phyloP scores from a whole-genome alignment of 1,140 invertebrate species.

The Rhynchophorus ferrugineus region DNA sequence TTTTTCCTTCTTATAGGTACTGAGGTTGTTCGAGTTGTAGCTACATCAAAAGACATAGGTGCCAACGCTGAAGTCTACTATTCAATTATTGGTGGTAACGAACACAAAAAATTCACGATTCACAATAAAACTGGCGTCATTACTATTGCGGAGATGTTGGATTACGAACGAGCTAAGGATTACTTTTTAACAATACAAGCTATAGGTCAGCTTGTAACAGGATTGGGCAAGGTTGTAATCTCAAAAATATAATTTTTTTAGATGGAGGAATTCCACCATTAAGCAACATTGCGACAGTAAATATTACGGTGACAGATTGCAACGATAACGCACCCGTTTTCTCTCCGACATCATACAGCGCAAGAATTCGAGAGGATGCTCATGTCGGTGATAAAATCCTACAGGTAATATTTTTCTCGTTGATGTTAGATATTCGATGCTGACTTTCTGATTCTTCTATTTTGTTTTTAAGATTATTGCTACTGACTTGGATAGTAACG shows the following conservation, averaged over 20 bases:
- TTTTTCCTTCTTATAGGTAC: constrained; percentile 38
- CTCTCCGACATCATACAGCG: constrained; percentile 68
- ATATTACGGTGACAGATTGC: constrained; percentile 77
- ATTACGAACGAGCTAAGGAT: constrained; percentile 76
- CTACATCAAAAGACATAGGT: constrained; percentile 87
- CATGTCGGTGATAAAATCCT: constrained; percentile 60
- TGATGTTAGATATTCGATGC: background rate
- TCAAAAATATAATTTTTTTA: background rate
- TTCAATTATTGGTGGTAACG: constrained; percentile 80
- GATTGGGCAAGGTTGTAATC: too few relatives aligned
- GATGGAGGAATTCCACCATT: constrained; percentile 81
- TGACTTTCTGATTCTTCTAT: constrained; percentile 1
- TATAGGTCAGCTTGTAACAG: constrained; percentile 43
- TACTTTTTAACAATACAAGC: constrained; percentile 88
- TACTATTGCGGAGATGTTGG: constrained; percentile 66
- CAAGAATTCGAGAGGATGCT: constrained; percentile 72
- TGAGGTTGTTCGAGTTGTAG: constrained; percentile 72
- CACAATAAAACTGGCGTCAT: constrained; percentile 67
- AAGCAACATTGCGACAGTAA: constrained; percentile 78
- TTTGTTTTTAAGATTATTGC: constrained; percentile 66
- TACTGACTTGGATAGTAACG: constrained; percentile 72
- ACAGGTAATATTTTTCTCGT: constrained; percentile 45
- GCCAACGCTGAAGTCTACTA: constrained; percentile 90
- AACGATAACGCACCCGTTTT: constrained; percentile 89
- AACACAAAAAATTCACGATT: constrained; percentile 76